A percentile compares a stretch with the other conserved stretches of the same genome.
Evolutionary conservation across 2,113 vertebrate genomes (phyloP).

Genomic region (Bubo blakistoni): DNA sequence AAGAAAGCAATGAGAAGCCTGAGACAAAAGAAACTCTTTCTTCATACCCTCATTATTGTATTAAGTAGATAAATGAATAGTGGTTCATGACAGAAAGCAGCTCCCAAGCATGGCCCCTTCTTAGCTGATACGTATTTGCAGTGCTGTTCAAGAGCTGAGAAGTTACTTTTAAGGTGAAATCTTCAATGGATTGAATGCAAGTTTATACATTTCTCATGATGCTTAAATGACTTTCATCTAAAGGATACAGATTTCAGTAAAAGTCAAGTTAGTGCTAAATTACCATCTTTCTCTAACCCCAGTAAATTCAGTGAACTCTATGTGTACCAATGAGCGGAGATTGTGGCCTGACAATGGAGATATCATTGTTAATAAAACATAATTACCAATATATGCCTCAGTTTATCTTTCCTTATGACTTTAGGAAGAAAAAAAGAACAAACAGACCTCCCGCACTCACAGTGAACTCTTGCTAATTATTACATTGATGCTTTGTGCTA

Average conservation of each 20-base stretch:
- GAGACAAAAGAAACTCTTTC: conserved; percentile 59
- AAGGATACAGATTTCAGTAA: conserved; percentile 28
- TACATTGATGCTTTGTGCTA: conserved; percentile 12
- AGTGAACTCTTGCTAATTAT: conserved; percentile 38
- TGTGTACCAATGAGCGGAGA: background rate
- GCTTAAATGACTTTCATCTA: conserved; percentile 42
- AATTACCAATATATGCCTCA: conserved; percentile 25
- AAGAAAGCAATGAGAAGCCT: conserved; percentile 60
- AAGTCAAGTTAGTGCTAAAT: background rate
- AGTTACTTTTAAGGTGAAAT: conserved; percentile 76
- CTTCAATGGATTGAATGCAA: conserved; percentile 69
- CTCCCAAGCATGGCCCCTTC: conserved; percentile 67
- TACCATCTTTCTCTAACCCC: background rate
- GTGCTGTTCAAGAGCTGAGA: conserved; percentile 65
- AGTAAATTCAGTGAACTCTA: background rate
- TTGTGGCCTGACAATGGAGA: background rate
- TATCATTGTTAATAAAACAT: background rate
- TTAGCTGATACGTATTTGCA: conserved; percentile 51
- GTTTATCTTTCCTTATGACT: conserved; percentile 1
- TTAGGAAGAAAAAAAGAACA: conserved; percentile 40
- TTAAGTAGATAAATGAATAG: conserved; percentile 72
- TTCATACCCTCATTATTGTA: conserved; percentile 32
- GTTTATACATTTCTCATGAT: conserved; percentile 30
- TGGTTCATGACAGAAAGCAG: conserved; percentile 77
- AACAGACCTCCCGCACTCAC: conserved; percentile 30